A percentile compares a stretch with the other conserved stretches of the same genome.
phyloP scores from a whole-genome alignment of 2,797 vertebrate species.

The Lepilemur ruficaudatus region DNA sequence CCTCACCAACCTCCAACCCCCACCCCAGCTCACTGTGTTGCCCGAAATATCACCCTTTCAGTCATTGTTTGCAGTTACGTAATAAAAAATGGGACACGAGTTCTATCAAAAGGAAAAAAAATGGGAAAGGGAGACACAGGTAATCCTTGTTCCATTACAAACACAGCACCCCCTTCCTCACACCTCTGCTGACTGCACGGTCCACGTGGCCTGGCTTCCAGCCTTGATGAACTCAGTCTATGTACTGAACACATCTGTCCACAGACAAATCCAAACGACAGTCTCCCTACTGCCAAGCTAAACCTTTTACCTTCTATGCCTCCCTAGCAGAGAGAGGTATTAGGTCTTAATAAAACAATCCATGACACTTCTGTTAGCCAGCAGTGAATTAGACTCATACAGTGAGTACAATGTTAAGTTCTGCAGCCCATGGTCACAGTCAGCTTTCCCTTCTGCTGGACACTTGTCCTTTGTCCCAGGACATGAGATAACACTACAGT shows the following conservation, averaged over 20 bases:
- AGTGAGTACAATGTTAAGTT: neutral
- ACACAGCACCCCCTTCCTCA: neutral
- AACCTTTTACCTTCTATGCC: neutral
- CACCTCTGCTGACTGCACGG: neutral
- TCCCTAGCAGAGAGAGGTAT: neutral
- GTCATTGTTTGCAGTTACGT: neutral
- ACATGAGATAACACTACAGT: neutral
- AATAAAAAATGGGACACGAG: neutral
- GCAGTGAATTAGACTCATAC: neutral
- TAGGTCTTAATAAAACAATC: neutral
- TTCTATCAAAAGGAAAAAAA: neutral
- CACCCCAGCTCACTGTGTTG: neutral
- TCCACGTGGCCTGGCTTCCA: neutral
- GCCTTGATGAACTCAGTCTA: neutral
- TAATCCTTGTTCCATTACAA: neutral
- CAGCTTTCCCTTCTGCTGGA: neutral
- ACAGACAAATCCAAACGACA: neutral
- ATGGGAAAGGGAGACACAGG: too few relatives aligned
- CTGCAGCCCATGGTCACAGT: neutral
- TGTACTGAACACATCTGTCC: neutral
- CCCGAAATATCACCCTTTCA: neutral
- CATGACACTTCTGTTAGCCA: neutral
- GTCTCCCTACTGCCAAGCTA: neutral
- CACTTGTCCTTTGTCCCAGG: neutral
- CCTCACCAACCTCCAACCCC: neutral